phyloP scores from a whole-genome alignment of 2,113 vertebrate species.

The Gymnarchus niloticus region DNA sequence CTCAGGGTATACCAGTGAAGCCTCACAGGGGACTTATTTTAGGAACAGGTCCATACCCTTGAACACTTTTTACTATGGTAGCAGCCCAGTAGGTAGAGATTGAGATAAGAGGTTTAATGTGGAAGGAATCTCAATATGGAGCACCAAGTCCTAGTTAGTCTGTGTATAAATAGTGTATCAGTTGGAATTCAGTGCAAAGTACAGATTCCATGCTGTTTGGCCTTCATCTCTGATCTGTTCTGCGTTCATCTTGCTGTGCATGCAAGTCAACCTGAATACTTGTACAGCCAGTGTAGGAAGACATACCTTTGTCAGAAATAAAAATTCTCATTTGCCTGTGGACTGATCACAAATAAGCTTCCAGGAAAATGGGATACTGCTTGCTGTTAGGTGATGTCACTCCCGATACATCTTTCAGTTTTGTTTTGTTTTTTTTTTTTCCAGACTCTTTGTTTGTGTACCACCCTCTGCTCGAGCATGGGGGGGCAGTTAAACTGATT shows the following conservation, averaged over 20 bases:
- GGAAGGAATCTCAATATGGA: background rate
- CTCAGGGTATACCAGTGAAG: background rate
- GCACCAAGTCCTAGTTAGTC: background rate
- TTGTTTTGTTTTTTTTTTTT: background rate
- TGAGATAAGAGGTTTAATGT: background rate
- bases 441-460: too few species aligned
- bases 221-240: background rate
- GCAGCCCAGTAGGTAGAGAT: background rate
- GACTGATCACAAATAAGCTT: background rate
- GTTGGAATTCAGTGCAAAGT: background rate
- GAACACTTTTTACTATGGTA: background rate
- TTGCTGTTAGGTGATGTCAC: background rate
- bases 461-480: background rate
- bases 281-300: background rate
- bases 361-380: background rate
- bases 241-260: background rate
- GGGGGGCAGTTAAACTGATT: background rate
- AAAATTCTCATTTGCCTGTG: background rate
- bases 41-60: background rate
- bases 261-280: background rate
- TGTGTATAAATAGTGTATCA: background rate
- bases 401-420: too few species aligned
- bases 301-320: background rate
- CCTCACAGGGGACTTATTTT: background rate
- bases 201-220: background rate